phyloP scores from a whole-genome alignment of 2,888 invertebrate species.

The Melinaea menophilus region DNA sequence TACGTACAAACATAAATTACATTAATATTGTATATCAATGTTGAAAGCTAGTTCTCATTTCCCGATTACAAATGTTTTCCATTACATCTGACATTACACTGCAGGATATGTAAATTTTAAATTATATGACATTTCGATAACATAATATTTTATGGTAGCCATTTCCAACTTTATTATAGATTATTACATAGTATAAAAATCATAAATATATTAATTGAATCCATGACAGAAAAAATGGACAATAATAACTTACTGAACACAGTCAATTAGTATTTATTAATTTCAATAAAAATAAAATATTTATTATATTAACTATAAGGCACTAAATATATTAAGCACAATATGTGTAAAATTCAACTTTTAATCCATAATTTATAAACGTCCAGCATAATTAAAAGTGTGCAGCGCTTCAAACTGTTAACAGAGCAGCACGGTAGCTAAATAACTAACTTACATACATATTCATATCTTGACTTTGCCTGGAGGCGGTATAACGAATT shows the following conservation, averaged over 20 bases:
- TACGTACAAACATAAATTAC: not conserved
- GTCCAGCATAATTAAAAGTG: too few relatives aligned
- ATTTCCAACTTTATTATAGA: not conserved
- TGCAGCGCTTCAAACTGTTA: not conserved
- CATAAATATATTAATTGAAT: too few relatives aligned
- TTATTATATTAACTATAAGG: too few relatives aligned
- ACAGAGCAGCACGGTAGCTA: not conserved
- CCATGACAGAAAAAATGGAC: too few relatives aligned
- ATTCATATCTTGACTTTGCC: conserved; percentile 1
- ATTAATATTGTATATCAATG: conserved; percentile 1
- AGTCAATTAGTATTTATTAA: too few relatives aligned
- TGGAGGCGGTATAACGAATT: conserved; percentile 3
- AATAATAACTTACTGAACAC: too few relatives aligned
- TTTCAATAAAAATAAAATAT: too few relatives aligned
- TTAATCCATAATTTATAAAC: too few relatives aligned
- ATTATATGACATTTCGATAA: conserved; percentile 6
- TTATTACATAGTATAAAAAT: not conserved
- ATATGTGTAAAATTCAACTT: too few relatives aligned
- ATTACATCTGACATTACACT: conserved; percentile 7
- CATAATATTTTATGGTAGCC: conserved; percentile 2
- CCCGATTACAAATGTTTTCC: conserved; percentile 11
- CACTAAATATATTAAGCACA: too few relatives aligned
- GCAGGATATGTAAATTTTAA: conserved; percentile 4
- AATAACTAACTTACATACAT: conserved; percentile 1
- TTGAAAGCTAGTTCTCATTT: conserved; percentile 18